A percentile compares a stretch with the other conserved stretches of the same genome.
Evolutionary conservation across 2,888 invertebrate genomes (phyloP).

Genomic region (Sphaeridia pumilis): DNA sequence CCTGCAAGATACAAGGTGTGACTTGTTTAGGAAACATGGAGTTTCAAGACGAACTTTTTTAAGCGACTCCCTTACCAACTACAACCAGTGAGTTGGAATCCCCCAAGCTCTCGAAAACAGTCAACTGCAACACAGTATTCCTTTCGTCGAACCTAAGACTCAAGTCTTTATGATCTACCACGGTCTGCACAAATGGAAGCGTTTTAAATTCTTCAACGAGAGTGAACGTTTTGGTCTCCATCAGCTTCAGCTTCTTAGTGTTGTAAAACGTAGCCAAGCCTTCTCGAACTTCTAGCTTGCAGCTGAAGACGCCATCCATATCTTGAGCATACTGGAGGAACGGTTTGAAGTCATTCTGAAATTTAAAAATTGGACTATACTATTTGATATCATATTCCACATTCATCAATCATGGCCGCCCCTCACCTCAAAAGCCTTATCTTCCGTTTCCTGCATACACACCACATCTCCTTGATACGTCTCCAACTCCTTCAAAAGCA

Average conservation of each 20-base stretch:
- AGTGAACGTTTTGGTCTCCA: conserved; percentile 15
- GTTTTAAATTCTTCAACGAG: conserved; percentile 25
- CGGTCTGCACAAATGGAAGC: conserved; percentile 19
- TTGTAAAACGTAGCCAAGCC: conserved; percentile 71
- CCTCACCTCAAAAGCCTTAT: conserved; percentile 52
- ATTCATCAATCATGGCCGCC: neutral
- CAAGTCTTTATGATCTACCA: conserved; percentile 1
- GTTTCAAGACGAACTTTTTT: neutral
- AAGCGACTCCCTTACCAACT: conserved; percentile 17
- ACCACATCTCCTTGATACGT: conserved; percentile 85
- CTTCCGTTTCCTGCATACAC: conserved; percentile 88
- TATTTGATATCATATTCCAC: neutral
- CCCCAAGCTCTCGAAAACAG: conserved; percentile 18
- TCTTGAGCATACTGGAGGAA: conserved; percentile 16
- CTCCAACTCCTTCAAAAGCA: conserved; percentile 64
- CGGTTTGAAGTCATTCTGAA: conserved; percentile 25
- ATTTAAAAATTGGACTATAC: conserved; percentile 17
- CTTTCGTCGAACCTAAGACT: conserved; percentile 19
- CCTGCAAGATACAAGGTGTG: conserved; percentile 42
- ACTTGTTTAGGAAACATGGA: neutral
- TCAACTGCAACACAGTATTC: conserved; percentile 29
- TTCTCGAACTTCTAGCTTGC: conserved; percentile 64
- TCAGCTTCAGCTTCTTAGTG: conserved; percentile 48
- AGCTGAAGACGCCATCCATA: conserved; percentile 49
- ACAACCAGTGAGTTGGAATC: conserved; percentile 19